Base-by-base conservation (phyloP, 2,888 invertebrate species). In the Tetragnatha montana region DNA sequence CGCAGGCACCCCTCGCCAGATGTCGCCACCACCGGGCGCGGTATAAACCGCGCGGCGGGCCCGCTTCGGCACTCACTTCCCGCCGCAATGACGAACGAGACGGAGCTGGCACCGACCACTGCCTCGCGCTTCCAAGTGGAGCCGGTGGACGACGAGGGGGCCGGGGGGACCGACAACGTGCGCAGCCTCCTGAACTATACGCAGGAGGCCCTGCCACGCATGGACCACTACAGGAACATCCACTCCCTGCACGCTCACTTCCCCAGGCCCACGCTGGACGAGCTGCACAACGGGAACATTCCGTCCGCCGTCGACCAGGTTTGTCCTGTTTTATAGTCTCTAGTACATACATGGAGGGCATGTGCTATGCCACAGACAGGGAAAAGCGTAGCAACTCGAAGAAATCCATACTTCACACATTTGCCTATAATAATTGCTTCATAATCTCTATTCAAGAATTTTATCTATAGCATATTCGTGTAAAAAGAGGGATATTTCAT, bases 191-290 rank as follows among this genome's bases (percentile, higher is more conserved):
- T 92, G 10, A 92, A 92, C 68, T 92, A 94, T 88, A 93, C 93
- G 0, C 92, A 93, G 50, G 94, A 94, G 89, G 93, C 93, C 6
- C 87, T 94, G 14, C 94, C 94, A 2, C 93, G 94, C 74, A 93
- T 93, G 51, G 94, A 94, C 90, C 94, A 94, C 92, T 95, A 94
- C 91, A 92, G 94, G 8, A 94, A 94, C 91, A 89, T 93, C 49
- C 91, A 93, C 88, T 93, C 93, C 10, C 91, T 93, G 6, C 92
- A 92, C 35, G 93, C 92, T 19, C 92, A 92, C 21, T 92, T 92
- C 49, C 91, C 91, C 70, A 83, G 94, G 89, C 94, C 94, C 10
- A 94, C 93, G 0, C 91, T 94, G 6, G 93, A 93, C 21, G 93
- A 94, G 90, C 92, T 94, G 35, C 94, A 93, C 86, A 93, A 93